phyloP scores from a whole-genome alignment of 2,113 vertebrate species.

The Oenanthe melanoleuca region DNA sequence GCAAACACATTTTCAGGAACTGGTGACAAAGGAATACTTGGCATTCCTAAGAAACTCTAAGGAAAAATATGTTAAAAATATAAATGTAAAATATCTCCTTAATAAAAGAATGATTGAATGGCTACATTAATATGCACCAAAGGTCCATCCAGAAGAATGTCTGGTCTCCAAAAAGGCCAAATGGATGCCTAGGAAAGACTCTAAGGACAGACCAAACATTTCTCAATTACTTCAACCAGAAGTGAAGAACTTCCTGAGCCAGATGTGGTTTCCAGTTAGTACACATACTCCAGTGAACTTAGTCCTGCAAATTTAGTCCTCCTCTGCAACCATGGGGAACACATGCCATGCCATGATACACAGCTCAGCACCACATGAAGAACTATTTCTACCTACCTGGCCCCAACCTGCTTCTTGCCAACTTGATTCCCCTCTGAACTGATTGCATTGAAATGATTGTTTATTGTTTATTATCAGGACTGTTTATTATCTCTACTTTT shows the following conservation, averaged over 20 bases:
- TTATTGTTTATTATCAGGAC: not conserved
- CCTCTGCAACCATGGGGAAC: fast-evolving
- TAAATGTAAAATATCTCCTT: not conserved
- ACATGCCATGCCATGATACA: fast-evolving
- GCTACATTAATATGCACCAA: not conserved
- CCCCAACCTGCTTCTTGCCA: not conserved
- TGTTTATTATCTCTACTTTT: not conserved
- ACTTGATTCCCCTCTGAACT: not conserved
- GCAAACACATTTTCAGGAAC: not conserved
- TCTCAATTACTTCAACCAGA: not conserved
- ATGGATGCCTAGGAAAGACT: not conserved
- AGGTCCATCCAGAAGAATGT: not conserved
- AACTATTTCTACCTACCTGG: not conserved
- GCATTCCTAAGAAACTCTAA: not conserved
- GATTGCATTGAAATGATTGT: not conserved
- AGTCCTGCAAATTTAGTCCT: not conserved
- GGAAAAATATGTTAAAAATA: not conserved
- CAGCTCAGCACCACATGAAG: not conserved
- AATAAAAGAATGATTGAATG: not conserved
- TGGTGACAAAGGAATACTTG: not conserved
- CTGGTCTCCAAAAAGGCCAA: not conserved
- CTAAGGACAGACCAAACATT: not conserved
- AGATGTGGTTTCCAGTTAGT: not conserved
- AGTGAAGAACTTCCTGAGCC: not conserved
- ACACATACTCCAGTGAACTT: not conserved